phyloP scores from a whole-genome alignment of 2,888 invertebrate species.

The Leptogaster cylindrica region DNA sequence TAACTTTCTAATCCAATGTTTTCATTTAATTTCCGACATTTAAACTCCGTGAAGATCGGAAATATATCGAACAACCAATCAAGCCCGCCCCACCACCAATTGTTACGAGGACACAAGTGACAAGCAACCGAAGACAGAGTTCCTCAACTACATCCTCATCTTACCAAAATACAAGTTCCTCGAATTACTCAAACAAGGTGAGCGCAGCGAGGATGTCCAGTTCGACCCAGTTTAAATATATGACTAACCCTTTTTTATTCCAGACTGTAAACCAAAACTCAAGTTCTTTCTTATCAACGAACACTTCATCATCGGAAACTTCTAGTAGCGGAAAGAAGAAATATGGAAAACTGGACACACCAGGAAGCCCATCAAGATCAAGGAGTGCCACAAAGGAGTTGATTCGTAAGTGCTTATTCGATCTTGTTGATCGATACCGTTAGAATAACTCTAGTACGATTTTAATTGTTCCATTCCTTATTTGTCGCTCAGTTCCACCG shows the following conservation, averaged over 20 bases:
- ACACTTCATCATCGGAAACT: conserved; percentile 49
- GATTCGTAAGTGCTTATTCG: conserved; percentile 60
- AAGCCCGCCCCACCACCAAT: conserved; percentile 77
- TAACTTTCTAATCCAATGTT: background rate
- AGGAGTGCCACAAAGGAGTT: conserved; percentile 90
- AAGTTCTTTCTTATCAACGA: conserved; percentile 55
- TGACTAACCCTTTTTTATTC: conserved; percentile 18
- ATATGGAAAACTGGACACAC: conserved; percentile 71
- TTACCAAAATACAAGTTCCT: conserved; percentile 48
- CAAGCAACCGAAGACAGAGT: conserved; percentile 55
- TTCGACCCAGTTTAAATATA: background rate
- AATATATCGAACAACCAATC: conserved; percentile 83
- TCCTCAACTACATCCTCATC: conserved; percentile 36
- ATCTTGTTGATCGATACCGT: too few species aligned
- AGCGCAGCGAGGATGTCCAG: background rate
- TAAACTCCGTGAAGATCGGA: too few species aligned
- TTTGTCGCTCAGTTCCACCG: conserved; percentile 81
- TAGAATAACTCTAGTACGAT: too few species aligned
- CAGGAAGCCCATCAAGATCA: conserved; percentile 84
- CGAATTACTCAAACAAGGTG: conserved; percentile 53
- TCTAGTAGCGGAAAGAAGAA: conserved; percentile 65
- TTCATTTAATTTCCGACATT: background rate
- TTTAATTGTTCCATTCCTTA: background rate
- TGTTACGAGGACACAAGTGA: conserved; percentile 67
- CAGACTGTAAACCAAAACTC: conserved; percentile 51